phyloP scores from a whole-genome alignment of 2,113 vertebrate species.

The Sitta europaea region DNA sequence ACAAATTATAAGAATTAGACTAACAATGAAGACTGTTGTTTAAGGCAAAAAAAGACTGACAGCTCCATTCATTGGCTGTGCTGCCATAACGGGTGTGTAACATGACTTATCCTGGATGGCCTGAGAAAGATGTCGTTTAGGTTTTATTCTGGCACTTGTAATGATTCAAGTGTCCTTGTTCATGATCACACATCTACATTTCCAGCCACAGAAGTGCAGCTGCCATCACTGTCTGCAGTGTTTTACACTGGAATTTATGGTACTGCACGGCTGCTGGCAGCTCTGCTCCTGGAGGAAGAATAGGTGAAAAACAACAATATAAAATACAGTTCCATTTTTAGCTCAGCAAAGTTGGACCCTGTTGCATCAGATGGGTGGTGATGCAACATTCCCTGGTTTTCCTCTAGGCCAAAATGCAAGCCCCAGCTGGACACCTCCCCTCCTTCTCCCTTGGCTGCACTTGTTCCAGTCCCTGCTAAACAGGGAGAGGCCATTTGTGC shows the following conservation, averaged over 20 bases:
- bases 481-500: neutral
- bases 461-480: neutral
- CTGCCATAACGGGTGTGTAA: neutral
- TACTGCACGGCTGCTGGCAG: neutral
- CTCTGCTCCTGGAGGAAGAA: neutral
- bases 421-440: too few species aligned
- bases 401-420: neutral
- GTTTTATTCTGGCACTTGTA: neutral
- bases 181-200: neutral
- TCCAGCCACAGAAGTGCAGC: neutral
- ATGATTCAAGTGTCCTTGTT: neutral
- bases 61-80: neutral
- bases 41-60: neutral
- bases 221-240: neutral
- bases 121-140: neutral
- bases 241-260: neutral
- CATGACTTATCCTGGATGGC: neutral
- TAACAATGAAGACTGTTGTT: neutral
- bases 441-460: neutral
- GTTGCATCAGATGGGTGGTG: fast-evolving
- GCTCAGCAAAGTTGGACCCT: neutral
- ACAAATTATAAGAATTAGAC: neutral
- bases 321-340: neutral
- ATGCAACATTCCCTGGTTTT: fast-evolving
- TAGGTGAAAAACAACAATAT: neutral